A percentile compares a stretch with the other conserved stretches of the same genome.
These are phyloP conservation scores for Drosophila fuyamai DNA, from an alignment of 1,140 invertebrate species.

Conservation along the genomic window DNA sequence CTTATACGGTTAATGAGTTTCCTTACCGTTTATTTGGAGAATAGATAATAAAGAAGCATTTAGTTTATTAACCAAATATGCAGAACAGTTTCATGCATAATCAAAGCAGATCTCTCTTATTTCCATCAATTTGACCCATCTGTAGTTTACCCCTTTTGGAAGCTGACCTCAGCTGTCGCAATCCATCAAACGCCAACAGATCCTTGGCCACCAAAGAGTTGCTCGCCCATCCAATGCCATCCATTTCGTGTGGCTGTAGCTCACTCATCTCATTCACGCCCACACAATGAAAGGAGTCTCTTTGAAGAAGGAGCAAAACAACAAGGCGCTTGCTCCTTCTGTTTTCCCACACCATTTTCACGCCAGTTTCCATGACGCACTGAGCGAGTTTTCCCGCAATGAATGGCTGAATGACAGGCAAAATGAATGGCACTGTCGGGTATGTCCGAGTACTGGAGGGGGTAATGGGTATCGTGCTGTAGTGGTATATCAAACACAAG, in stretches of 20 bases:
- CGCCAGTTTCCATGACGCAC: slow-evolving; percentile 38
- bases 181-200: slow-evolving; percentile 47
- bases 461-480: slow-evolving; percentile 32
- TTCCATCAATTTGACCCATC: slow-evolving; percentile 5
- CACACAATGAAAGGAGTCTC: slow-evolving; percentile 44
- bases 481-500: slow-evolving; percentile 8
- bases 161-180: slow-evolving; percentile 34
- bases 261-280: slow-evolving; percentile 43
- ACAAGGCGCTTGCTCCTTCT: slow-evolving; percentile 20
- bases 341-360: slow-evolving; percentile 20
- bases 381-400: slow-evolving; percentile 38
- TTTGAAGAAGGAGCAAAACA: slow-evolving; percentile 26
- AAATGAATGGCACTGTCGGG: slow-evolving; percentile 49
- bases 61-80: slow-evolving; percentile 8
- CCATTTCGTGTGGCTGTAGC: slow-evolving; percentile 31
- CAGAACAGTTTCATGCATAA: not conserved
- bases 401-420: slow-evolving; percentile 49
- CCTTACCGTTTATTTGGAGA: too few species aligned
- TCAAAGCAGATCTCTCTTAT: slow-evolving; percentile 6
- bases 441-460: slow-evolving; percentile 15
- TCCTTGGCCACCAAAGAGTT: slow-evolving; percentile 14
- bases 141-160: slow-evolving; percentile 13
- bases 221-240: slow-evolving; percentile 9
- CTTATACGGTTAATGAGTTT: too few species aligned
- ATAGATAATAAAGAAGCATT: too few species aligned